Base-by-base conservation (phyloP, 2,888 invertebrate genomes). In the Agrochola litura region DNA sequence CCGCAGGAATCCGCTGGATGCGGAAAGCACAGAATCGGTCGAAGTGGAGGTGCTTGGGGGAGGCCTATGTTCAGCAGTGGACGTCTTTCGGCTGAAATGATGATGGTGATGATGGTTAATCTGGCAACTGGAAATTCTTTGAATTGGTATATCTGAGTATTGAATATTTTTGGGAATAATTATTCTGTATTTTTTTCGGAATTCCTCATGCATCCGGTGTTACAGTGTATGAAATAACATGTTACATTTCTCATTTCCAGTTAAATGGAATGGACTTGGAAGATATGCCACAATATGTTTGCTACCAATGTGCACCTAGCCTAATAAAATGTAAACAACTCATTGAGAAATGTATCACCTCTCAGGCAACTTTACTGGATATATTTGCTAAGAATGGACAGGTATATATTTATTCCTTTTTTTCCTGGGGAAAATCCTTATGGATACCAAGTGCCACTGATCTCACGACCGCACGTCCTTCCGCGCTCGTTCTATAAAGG, bases 261-360 rank as follows among this genome's bases (percentile, higher is more conserved):
- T 10, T 25, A 9, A 65, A 65, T 25, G 65, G 65, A 43, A 43
- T 65, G 65, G 65, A 65, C 19, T 86, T 90, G 54, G 91, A 90
- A 67, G 91, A 90, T 0, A 81, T 92, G 3, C 92, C 92, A 60
- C 85, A 90, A 41, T 92, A 83, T 79, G 82, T 90, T 2, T 92
- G 92, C 73, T 91, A 86, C 66, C 85, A 88, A 65, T 92, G 92
- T 81, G 86, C 87, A 46, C 87, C 88, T 8, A 68, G 64, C 9
- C 73, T 92, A 0, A 61, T 84, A 2, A 91, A 89, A 76, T 89
- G 87, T 73, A 85, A 90, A 46, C 86, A 82, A 43, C 84, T 92
- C 10, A 71, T 91, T 19, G 88, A 91, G 73, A 90, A 86, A 69
- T 90, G 92, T 77, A 77, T 86, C 68, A 78, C 84, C n/a, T 84